These are phyloP conservation scores for Eulimnadia texana DNA, from an alignment of 1,140 invertebrate genomes.

Conservation along the genomic window DNA sequence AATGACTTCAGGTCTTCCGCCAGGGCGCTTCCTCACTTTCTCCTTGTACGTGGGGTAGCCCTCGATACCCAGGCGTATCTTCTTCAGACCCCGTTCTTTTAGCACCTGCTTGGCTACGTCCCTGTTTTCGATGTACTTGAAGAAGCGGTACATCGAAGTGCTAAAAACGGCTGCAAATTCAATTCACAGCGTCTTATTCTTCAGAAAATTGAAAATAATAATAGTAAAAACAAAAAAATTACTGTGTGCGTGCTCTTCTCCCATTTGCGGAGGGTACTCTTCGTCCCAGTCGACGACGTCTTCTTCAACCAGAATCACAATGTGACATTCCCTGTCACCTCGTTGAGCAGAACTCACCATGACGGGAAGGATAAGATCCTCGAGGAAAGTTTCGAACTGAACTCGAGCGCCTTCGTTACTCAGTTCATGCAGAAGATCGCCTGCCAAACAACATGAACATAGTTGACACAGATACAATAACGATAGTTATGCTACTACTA, in stretches of 20 bases:
- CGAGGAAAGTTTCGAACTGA: constrained; percentile 92
- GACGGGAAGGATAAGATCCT: constrained; percentile 84
- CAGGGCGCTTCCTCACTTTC: constrained; percentile 77
- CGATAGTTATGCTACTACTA: background rate
- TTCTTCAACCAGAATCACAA: constrained; percentile 90
- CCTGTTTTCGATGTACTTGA: constrained; percentile 98
- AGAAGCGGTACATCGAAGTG: constrained; percentile 90
- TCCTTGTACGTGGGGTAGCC: constrained; percentile 99
- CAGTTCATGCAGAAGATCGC: constrained; percentile 90
- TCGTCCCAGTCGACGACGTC: constrained; percentile 97
- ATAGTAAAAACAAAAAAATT: constrained; percentile 24
- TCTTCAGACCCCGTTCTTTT: constrained; percentile 95
- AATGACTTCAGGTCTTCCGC: constrained; percentile 85
- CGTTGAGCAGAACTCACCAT: constrained; percentile 91
- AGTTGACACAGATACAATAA: background rate
- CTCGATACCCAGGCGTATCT: constrained; percentile 97
- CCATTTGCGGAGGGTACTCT: constrained; percentile 96
- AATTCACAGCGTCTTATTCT: constrained; percentile 8
- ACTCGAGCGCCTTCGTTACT: constrained; percentile 95
- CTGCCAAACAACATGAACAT: constrained; percentile 32
- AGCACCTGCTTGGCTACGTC: constrained; percentile 97
- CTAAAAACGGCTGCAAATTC: constrained; percentile 56
- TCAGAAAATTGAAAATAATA: constrained; percentile 13
- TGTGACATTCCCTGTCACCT: constrained; percentile 75
- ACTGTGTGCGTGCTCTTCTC: constrained; percentile 95